These are phyloP conservation scores for Platyrinchus mystaceus DNA, from an alignment of 2,797 vertebrate genomes.

Conservation along the genomic window DNA sequence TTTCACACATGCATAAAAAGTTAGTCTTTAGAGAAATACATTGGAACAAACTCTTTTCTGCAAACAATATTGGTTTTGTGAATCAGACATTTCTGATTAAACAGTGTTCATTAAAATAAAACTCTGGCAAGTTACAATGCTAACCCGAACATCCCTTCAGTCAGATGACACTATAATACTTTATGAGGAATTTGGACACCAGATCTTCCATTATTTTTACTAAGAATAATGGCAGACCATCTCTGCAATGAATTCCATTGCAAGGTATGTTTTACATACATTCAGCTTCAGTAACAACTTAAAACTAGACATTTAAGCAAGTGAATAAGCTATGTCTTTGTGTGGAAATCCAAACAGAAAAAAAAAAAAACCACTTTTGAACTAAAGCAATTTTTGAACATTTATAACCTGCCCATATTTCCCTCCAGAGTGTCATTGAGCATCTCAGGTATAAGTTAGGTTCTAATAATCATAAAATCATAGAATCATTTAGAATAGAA, in stretches of 20 bases:
- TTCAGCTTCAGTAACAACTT: neutral
- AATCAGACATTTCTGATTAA: constrained; percentile 23
- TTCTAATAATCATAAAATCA: neutral
- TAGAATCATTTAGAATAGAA: neutral
- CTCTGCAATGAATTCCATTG: neutral
- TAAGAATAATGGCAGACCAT: neutral
- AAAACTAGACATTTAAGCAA: neutral
- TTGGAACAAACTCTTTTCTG: neutral
- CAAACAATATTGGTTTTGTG: neutral
- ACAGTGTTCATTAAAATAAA: neutral
- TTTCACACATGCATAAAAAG: neutral
- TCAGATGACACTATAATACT: neutral
- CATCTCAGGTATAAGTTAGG: neutral
- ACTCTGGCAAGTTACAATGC: neutral
- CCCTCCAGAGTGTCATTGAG: neutral
- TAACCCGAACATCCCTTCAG: neutral
- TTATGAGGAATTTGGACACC: neutral
- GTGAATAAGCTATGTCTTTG: neutral
- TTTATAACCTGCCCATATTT: neutral
- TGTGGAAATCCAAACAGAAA: neutral
- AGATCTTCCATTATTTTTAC: neutral
- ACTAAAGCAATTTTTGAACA: neutral
- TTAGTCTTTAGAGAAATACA: neutral
- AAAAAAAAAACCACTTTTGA: neutral
- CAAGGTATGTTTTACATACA: neutral